These are phyloP conservation scores for Diuraphis noxia DNA, from an alignment of 1,140 invertebrate genomes.

Conservation along the genomic window DNA sequence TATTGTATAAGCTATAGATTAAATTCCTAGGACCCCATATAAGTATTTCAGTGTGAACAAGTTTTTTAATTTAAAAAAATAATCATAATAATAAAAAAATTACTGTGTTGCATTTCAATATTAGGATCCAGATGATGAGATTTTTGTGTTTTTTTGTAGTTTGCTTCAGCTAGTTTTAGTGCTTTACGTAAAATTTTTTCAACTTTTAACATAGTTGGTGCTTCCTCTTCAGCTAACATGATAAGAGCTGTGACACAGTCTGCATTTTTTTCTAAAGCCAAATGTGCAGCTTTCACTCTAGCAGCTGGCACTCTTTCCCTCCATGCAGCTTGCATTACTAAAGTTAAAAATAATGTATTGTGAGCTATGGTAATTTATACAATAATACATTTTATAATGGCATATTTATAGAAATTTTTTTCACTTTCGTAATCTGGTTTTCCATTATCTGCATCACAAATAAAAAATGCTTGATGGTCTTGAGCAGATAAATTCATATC, in stretches of 20 bases:
- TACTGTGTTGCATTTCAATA: conserved; percentile 64
- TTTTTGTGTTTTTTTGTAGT: conserved; percentile 81
- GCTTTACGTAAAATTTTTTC: conserved; percentile 88
- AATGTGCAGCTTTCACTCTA: conserved; percentile 88
- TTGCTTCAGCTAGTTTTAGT: conserved; percentile 83
- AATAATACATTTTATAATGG: neutral
- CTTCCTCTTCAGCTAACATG: conserved; percentile 94
- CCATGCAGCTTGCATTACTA: conserved; percentile 97
- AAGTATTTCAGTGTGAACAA: too few relatives aligned
- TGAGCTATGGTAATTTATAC: neutral
- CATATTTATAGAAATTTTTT: conserved; percentile 51
- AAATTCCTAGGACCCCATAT: too few relatives aligned
- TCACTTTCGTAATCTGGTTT: conserved; percentile 90
- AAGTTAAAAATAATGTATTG: conserved; percentile 56
- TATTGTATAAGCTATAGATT: too few relatives aligned
- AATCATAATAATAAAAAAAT: neutral
- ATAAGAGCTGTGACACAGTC: conserved; percentile 96
- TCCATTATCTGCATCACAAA: conserved; percentile 86
- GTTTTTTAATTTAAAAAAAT: too few relatives aligned
- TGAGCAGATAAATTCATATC: conserved; percentile 99
- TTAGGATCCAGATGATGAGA: conserved; percentile 74
- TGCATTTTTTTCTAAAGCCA: conserved; percentile 85
- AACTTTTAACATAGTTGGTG: conserved; percentile 85
- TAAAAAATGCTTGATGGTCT: conserved; percentile 98
- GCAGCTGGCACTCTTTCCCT: conserved; percentile 90